phyloP scores from a whole-genome alignment of 2,797 vertebrate species.

The Philypnodon macrostomus region DNA sequence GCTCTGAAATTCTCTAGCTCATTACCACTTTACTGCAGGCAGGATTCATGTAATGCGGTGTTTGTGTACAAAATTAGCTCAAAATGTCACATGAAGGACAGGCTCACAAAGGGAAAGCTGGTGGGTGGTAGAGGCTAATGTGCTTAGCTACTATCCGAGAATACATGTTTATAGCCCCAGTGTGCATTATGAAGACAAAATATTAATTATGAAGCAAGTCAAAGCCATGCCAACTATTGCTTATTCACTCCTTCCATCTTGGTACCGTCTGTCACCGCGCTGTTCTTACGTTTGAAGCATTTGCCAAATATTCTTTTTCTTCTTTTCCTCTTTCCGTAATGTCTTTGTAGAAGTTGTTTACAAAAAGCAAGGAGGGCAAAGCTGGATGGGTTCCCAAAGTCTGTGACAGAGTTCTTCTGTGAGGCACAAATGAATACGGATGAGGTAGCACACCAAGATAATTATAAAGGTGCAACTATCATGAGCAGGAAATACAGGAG shows the following conservation, averaged over 20 bases:
- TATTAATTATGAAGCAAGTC: conserved; percentile 42
- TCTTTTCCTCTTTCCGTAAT: conserved; percentile 5
- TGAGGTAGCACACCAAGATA: conserved; percentile 41
- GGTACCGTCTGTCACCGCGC: conserved; percentile 21
- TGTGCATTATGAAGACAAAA: conserved; percentile 29
- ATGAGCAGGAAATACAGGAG: conserved; percentile 36
- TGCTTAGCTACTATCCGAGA: conserved; percentile 45
- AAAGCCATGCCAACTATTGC: conserved; percentile 14
- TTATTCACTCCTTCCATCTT: conserved; percentile 28
- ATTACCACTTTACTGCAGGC: conserved; percentile 49
- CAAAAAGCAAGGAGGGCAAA: conserved; percentile 39
- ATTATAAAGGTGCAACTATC: conserved; percentile 54
- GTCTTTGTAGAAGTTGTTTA: conserved; percentile 60
- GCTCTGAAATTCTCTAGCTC: conserved; percentile 34
- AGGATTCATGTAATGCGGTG: conserved; percentile 39
- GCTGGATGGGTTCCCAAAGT: conserved; percentile 55
- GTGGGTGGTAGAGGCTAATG: conserved; percentile 47
- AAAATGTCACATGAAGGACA: conserved; percentile 62
- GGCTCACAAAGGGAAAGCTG: conserved; percentile 36
- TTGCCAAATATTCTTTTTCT: conserved; percentile 45
- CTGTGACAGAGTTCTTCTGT: conserved; percentile 50
- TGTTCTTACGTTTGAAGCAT: conserved; percentile 21
- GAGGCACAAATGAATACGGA: conserved; percentile 67
- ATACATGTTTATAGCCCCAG: conserved; percentile 28
- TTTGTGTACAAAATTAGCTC: conserved; percentile 60